Percentiles rank a stretch among this genome's conserved stretches.
Conservation (phyloP, 2,113 vertebrate species). For the Sitta europaea region DNA sequence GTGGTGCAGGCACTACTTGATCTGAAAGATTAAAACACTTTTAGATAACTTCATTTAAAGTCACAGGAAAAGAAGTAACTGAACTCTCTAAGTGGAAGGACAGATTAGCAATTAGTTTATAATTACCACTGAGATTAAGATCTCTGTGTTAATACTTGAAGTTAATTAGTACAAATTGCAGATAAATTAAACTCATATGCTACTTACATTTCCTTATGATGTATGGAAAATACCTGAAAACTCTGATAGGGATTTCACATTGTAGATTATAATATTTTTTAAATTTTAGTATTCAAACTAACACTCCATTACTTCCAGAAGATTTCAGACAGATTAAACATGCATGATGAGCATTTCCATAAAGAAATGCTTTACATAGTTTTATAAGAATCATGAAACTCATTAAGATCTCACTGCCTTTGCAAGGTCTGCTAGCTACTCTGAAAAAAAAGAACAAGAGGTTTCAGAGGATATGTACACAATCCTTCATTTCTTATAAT, state of each 20-base stretch:
- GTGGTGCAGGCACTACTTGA: neutral
- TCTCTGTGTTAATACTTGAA: neutral
- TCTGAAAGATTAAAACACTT: neutral
- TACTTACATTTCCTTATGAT: neutral
- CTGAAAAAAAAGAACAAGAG: neutral
- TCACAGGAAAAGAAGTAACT: neutral
- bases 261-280: neutral
- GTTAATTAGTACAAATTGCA: constrained; percentile 17
- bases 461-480: neutral
- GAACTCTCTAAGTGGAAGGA: neutral
- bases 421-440: neutral
- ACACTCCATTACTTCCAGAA: neutral
- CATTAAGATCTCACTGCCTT: neutral
- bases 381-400: neutral
- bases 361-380: neutral
- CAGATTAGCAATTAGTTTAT: neutral
- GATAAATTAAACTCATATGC: neutral
- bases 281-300: neutral
- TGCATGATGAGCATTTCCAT: neutral
- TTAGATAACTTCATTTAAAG: neutral
- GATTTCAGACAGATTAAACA: neutral
- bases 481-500: neutral
- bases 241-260: neutral
- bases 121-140: constrained; percentile 7
- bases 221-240: neutral